Conservation (phyloP, 2,113 vertebrate species). For the Vanacampus margaritifer region DNA sequence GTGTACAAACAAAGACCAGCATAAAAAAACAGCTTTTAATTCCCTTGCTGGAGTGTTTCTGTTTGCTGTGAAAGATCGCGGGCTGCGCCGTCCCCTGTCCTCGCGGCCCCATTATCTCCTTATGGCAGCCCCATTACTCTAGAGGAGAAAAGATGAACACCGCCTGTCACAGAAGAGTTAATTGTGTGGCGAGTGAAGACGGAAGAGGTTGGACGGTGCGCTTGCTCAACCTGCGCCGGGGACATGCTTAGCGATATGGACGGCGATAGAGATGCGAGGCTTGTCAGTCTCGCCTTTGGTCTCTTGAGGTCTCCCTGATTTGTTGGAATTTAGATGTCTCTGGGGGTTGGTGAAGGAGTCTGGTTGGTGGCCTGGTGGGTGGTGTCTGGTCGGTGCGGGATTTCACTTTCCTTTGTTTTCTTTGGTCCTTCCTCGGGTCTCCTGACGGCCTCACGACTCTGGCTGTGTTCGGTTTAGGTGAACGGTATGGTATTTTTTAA, state of each 20-base stretch:
- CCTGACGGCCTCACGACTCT: no score
- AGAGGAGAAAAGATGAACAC: conserved; percentile 91
- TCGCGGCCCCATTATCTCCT: conserved; percentile 68
- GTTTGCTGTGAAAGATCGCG: conserved; percentile 37
- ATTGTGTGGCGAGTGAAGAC: conserved; percentile 75
- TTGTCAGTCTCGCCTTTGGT: no score
- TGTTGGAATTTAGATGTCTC: no score
- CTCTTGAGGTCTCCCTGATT: no score
- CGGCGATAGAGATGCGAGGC: no score
- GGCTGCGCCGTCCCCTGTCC: conserved; percentile 29
- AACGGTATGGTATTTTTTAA: no score
- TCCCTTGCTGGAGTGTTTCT: conserved; percentile 24
- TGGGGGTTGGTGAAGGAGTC: no score
- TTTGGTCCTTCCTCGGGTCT: no score
- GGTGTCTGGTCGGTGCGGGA: no score
- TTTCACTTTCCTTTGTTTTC: no score
- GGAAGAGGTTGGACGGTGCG: conserved; percentile 30
- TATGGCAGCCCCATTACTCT: conserved; percentile 96
- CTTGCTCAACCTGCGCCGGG: conserved; percentile 5
- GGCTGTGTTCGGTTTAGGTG: no score
- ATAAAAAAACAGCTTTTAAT: neutral
- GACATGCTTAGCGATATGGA: neutral
- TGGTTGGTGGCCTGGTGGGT: no score
- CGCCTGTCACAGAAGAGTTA: conserved; percentile 91
- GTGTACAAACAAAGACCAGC: neutral